Percentiles rank a stretch among this genome's conserved stretches.
phyloP scores from a whole-genome alignment of 2,797 vertebrate genomes.

The Phataginus tetradactyla region DNA sequence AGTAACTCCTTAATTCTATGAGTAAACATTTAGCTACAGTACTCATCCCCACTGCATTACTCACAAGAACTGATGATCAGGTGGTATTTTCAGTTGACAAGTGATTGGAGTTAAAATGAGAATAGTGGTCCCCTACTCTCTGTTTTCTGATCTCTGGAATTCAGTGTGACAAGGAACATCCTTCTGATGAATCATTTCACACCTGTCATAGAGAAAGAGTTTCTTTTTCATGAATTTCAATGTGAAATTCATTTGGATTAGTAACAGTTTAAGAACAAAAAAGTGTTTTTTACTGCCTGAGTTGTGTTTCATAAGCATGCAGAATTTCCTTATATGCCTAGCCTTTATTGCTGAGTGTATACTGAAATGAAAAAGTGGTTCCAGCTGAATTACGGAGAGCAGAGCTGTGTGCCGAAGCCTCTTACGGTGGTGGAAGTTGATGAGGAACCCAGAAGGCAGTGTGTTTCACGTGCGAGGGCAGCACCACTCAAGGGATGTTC shows the following conservation, averaged over 20 bases:
- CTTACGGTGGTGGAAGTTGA: neutral
- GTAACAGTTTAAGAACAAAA: neutral
- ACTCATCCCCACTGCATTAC: neutral
- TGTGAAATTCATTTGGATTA: slow-evolving; percentile 38
- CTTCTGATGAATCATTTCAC: slow-evolving; percentile 5
- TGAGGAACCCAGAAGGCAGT: neutral
- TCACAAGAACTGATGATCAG: neutral
- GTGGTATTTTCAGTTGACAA: neutral
- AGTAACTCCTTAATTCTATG: neutral
- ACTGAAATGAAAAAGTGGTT: neutral
- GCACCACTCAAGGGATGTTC: neutral
- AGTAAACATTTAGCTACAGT: neutral
- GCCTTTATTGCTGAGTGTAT: neutral
- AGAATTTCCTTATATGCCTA: neutral
- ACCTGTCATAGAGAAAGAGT: neutral
- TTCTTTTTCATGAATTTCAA: neutral
- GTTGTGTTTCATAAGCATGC: neutral
- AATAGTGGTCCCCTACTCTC: neutral
- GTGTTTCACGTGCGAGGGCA: accelerated
- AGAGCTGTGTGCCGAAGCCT: neutral
- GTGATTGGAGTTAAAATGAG: slow-evolving; percentile 57
- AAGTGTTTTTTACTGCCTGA: neutral
- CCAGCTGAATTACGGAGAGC: neutral
- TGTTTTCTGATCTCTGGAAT: slow-evolving; percentile 41
- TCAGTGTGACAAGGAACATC: neutral